A percentile compares a stretch with the other conserved stretches of the same genome.
These are phyloP conservation scores for Hipposideros larvatus DNA, from an alignment of 2,797 vertebrate genomes.

Conservation along the genomic window DNA sequence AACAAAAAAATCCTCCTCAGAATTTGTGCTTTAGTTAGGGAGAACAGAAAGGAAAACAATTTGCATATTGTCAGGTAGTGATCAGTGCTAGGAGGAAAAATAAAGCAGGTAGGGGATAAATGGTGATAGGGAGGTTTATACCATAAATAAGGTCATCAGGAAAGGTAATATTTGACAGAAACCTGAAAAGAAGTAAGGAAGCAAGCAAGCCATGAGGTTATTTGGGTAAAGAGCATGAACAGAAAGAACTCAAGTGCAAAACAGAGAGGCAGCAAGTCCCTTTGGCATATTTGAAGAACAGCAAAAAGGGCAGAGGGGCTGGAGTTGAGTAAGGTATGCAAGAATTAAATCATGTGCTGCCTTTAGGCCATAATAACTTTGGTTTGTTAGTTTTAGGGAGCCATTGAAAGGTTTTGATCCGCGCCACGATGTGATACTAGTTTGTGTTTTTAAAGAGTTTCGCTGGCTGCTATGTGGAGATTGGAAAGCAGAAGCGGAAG, in stretches of 20 bases:
- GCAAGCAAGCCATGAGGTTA: not conserved
- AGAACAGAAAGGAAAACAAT: not conserved
- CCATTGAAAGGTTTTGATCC: not conserved
- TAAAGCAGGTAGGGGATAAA: not conserved
- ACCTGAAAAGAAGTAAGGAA: not conserved
- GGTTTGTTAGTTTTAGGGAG: not conserved
- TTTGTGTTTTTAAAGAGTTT: not conserved
- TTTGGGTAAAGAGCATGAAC: not conserved
- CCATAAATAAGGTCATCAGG: not conserved
- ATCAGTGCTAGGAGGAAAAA: not conserved
- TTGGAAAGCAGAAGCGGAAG: not conserved
- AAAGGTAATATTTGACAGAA: not conserved
- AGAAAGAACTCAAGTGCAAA: not conserved
- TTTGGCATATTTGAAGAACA: not conserved
- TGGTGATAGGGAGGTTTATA: not conserved
- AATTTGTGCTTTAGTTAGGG: not conserved
- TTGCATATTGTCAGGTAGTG: not conserved
- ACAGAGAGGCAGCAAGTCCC: not conserved
- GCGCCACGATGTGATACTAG: not conserved
- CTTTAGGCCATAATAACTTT: not conserved
- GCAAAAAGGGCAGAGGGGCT: not conserved
- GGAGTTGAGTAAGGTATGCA: not conserved
- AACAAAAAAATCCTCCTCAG: not conserved
- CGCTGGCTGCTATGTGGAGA: not conserved
- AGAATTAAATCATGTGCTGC: not conserved